A percentile compares a stretch with the other conserved stretches of the same genome.
phyloP scores from a whole-genome alignment of 2,888 invertebrate species.

The Torymus auratus region DNA sequence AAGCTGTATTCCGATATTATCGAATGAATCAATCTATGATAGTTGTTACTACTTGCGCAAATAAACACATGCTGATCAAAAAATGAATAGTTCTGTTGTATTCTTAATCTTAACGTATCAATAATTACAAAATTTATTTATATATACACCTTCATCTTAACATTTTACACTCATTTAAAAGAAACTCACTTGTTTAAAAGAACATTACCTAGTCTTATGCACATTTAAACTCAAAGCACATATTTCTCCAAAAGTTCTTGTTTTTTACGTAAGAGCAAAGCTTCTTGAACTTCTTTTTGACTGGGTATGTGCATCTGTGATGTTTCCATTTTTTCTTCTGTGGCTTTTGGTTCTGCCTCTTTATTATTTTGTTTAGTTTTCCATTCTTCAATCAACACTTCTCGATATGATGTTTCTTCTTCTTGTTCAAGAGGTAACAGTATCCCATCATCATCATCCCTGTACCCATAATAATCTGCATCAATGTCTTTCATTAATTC shows the following conservation, averaged over 20 bases:
- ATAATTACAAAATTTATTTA: slow-evolving; percentile 27
- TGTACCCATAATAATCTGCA: slow-evolving; percentile 98
- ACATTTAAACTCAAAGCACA: slow-evolving; percentile 59
- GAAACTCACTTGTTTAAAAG: too few relatives aligned
- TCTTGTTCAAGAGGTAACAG: slow-evolving; percentile 91
- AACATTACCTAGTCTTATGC: not conserved
- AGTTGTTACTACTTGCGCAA: slow-evolving; percentile 68
- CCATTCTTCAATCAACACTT: slow-evolving; percentile 85
- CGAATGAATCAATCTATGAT: slow-evolving; percentile 70
- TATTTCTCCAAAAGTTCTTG: slow-evolving; percentile 93
- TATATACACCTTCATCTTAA: not conserved
- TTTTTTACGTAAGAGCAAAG: slow-evolving; percentile 92
- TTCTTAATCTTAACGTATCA: not conserved
- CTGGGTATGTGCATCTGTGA: slow-evolving; percentile 95
- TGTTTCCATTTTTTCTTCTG: slow-evolving; percentile 74
- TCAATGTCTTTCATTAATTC: slow-evolving; percentile 99
- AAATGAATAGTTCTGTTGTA: slow-evolving; percentile 5
- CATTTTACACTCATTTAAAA: not conserved
- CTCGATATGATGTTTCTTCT: slow-evolving; percentile 84
- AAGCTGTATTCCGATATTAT: slow-evolving; percentile 73
- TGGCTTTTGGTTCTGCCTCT: slow-evolving; percentile 78
- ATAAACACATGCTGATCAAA: slow-evolving; percentile 57
- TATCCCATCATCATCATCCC: slow-evolving; percentile 99
- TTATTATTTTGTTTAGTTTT: slow-evolving; percentile 79
- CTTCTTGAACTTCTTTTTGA: slow-evolving; percentile 95